Evolutionary conservation across 1,140 invertebrate genomes (phyloP).

Genomic region (Diuraphis noxia): DNA sequence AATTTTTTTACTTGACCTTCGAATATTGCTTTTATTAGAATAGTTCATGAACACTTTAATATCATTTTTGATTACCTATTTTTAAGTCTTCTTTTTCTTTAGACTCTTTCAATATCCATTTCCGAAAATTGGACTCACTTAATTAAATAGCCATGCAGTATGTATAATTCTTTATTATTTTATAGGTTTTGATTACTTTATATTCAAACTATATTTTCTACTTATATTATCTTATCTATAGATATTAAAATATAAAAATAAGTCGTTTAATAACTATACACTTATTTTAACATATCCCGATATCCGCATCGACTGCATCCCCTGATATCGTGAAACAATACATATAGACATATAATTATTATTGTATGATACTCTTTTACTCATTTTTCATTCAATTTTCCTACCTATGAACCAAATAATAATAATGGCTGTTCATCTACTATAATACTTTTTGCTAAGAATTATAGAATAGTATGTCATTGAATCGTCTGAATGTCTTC

Average conservation of each 20-base stretch:
- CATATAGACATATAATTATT: too few species aligned
- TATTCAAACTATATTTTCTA: neutral
- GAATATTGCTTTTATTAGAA: neutral
- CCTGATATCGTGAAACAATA: too few species aligned
- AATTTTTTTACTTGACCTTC: constrained; percentile 1
- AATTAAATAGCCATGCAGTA: neutral
- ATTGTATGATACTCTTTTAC: too few species aligned
- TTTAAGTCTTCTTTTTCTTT: neutral
- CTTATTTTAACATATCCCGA: neutral
- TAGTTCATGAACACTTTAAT: neutral
- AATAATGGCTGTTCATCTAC: too few species aligned
- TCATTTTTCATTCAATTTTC: neutral
- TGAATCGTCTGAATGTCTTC: neutral
- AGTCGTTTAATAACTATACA: neutral
- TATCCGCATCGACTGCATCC: too few species aligned
- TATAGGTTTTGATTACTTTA: neutral
- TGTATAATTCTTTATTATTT: neutral
- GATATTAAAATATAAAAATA: neutral
- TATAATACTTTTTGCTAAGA: too few species aligned
- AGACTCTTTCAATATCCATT: neutral
- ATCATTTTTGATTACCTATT: constrained; percentile 4
- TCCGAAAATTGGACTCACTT: neutral
- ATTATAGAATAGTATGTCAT: too few species aligned
- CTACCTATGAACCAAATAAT: too few species aligned
- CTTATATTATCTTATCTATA: neutral